These are phyloP conservation scores for Spodoptera exigua DNA, from an alignment of 2,888 invertebrate genomes.

Conservation along the genomic window DNA sequence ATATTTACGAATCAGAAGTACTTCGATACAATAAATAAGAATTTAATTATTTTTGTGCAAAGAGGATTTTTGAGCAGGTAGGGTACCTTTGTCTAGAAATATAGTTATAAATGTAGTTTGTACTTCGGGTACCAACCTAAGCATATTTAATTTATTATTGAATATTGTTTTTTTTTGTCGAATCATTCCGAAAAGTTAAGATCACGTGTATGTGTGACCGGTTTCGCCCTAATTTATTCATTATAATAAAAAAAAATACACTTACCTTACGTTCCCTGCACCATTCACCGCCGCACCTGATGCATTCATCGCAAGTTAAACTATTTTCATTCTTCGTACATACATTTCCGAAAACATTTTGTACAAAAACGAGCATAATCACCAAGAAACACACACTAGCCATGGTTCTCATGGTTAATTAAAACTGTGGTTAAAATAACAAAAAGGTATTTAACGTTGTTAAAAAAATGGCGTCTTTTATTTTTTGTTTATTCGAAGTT, in stretches of 20 bases:
- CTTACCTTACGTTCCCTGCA: constrained; percentile 73
- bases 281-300: constrained; percentile 77
- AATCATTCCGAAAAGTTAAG: no score
- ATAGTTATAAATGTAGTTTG: no score
- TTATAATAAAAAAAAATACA: constrained; percentile 41
- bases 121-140: no score
- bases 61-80: no score
- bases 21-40: no score
- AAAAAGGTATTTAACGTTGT: constrained; percentile 1
- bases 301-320: constrained; percentile 77
- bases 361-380: constrained; percentile 70
- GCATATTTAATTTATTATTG: no score
- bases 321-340: constrained; percentile 54
- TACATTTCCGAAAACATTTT: constrained; percentile 70
- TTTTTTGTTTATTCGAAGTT: constrained; percentile 42
- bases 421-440: constrained; percentile 12
- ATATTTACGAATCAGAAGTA: background rate
- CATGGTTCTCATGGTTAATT: constrained; percentile 64
- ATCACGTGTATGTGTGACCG: constrained; percentile 2
- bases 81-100: no score
- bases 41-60: background rate
- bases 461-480: constrained; percentile 20
- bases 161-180: no score
- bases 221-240: constrained; percentile 22
- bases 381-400: constrained; percentile 74